Evolutionary conservation across 1,140 invertebrate genomes (phyloP).

Genomic region (Lamellibrachia luymesi): DNA sequence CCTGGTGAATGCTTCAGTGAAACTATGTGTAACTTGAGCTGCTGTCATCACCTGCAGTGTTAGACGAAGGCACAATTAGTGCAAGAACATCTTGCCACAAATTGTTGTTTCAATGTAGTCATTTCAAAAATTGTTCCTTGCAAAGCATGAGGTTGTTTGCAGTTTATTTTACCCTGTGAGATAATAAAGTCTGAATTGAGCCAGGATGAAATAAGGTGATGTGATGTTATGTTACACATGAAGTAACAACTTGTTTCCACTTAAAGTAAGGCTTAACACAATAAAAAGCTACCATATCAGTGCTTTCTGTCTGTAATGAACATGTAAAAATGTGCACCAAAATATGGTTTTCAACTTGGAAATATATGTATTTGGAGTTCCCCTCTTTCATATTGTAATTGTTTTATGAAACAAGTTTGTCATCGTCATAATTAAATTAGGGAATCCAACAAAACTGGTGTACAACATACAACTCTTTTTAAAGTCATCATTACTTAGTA

Average conservation of each 20-base stretch:
- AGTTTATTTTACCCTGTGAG: neutral
- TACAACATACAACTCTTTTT: too few species aligned
- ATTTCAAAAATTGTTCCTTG: neutral
- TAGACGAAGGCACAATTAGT: neutral
- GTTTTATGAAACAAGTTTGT: too few species aligned
- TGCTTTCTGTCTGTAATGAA: neutral
- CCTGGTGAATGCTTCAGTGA: too few species aligned
- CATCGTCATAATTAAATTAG: too few species aligned
- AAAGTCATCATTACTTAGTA: neutral
- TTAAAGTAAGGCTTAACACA: neutral
- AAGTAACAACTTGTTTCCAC: neutral
- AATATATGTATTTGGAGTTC: too few species aligned
- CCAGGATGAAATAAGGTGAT: neutral
- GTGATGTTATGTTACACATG: neutral
- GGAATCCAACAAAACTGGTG: too few species aligned
- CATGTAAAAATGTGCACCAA: neutral
- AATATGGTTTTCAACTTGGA: neutral
- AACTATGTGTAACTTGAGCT: neutral
- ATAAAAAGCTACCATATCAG: neutral
- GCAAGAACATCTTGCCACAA: neutral
- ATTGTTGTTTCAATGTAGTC: neutral
- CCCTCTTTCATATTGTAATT: too few species aligned
- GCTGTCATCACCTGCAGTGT: neutral
- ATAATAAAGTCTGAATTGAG: neutral
- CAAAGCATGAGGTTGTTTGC: neutral